Base-by-base conservation (phyloP, 2,797 vertebrate species). In the Poecile montanus region DNA sequence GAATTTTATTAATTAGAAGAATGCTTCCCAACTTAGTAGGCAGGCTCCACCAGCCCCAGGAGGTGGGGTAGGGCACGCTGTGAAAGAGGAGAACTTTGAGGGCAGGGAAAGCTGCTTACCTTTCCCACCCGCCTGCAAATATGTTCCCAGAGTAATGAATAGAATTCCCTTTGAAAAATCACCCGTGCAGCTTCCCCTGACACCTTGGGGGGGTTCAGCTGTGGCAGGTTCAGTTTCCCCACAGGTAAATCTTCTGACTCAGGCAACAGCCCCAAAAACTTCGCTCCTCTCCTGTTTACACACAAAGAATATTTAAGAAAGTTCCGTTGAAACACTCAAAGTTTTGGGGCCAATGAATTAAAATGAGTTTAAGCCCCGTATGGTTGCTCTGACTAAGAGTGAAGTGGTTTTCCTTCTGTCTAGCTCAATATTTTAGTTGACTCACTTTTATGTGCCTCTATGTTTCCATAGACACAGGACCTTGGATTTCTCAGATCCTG, bases 1-100 rank as follows among this genome's bases (percentile, higher is more conserved):
- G 94, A 94, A 94, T 96, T 96, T 93, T 88, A 74, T 94, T 96
- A 95, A 91, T 91, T 86, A 94, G 71, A 91, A 82, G 83, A 91
- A 86, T 88, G 68, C 95, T 96, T 96, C 95, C 81, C 94, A 96
- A 60, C 85, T 71, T 29, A 82, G 91, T 29, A 68, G 87, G 83
- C 94, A 94, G 87, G 85, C 91, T 94, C 82, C 85, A 56, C 54
- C 65, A 87, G 89, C 91, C 82, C 92, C 88, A 74, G 79, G 53
- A 93, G 87, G 51, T 62, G 89, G 88, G 91, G 94, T 76, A 94
- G 88, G 86, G 94, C 91, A 26, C 48, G 5, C 65, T 26, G 38
- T 2, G 7, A 78, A 44, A 66, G 85, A 75, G 65, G 40, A 93
- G 78, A 80, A 61, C 79, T 89, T 70, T n/a, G 85, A 89, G 87